Conservation (phyloP, 2,113 vertebrate species). For the Clarias gariepinus region DNA sequence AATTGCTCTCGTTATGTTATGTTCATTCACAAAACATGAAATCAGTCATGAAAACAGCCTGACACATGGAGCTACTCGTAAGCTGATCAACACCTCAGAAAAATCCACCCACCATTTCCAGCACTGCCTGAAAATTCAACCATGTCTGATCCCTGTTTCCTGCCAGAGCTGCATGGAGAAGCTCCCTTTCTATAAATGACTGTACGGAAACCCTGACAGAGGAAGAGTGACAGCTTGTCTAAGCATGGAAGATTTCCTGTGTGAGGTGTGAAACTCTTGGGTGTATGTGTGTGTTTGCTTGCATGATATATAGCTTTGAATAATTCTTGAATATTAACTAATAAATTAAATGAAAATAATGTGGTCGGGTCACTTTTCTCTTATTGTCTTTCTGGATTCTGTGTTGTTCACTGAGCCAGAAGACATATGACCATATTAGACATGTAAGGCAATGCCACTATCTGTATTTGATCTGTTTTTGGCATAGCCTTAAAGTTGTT, state of each 20-base stretch:
- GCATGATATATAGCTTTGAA: background rate
- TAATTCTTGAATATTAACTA: background rate
- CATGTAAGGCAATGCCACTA: background rate
- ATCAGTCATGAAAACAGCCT: constrained; percentile 17
- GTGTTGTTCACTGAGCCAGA: background rate
- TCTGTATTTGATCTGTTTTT: background rate
- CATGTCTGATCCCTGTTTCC: constrained; percentile 45
- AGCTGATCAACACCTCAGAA: constrained; percentile 37
- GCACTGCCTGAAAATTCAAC: constrained; percentile 21
- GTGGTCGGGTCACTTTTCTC: background rate
- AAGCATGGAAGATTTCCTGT: constrained; percentile 35
- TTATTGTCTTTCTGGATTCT: background rate
- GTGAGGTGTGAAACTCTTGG: constrained; percentile 30
- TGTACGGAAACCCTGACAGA: constrained; percentile 38
- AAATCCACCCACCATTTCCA: constrained; percentile 27
- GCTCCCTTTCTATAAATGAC: constrained; percentile 35
- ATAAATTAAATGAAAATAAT: too few species aligned
- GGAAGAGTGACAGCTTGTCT: constrained; percentile 40
- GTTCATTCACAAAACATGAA: constrained; percentile 22
- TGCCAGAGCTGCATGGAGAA: constrained; percentile 38
- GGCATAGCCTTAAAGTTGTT: background rate
- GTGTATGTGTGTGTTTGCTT: background rate
- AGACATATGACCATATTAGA: background rate
- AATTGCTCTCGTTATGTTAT: background rate
- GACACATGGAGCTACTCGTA: constrained; percentile 16